A percentile compares a stretch with the other conserved stretches of the same genome.
These are phyloP conservation scores for Drosophila flavopinicola DNA, from an alignment of 2,888 invertebrate species.

Conservation along the genomic window DNA sequence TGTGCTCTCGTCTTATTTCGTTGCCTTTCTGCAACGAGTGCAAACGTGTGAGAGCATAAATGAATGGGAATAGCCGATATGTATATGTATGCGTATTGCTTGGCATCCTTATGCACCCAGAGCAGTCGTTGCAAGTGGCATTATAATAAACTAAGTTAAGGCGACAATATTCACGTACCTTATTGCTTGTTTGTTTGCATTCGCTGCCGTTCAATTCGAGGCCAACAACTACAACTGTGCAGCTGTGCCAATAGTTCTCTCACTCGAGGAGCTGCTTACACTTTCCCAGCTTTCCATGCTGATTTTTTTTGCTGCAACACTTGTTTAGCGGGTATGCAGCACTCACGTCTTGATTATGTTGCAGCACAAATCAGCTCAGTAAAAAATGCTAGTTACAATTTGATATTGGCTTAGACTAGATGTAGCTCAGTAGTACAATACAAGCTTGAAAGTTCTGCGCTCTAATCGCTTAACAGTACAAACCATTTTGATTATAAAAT, in stretches of 20 bases:
- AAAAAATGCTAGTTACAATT: too few relatives aligned
- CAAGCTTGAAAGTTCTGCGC: too few relatives aligned
- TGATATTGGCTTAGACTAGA: too few relatives aligned
- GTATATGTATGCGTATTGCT: constrained; percentile 1
- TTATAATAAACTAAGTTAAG: constrained; percentile 78
- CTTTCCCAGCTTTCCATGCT: constrained; percentile 5
- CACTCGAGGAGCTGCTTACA: constrained; percentile 3
- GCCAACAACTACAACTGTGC: constrained; percentile 6
- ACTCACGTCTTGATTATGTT: constrained; percentile 8
- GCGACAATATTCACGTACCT: constrained; percentile 75
- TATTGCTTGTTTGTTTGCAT: constrained; percentile 77
- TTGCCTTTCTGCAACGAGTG: constrained; percentile 44
- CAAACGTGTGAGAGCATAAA: constrained; percentile 60
- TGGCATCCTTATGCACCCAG: constrained; percentile 3
- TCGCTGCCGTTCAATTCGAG: constrained; percentile 63
- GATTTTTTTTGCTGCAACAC: constrained; percentile 4
- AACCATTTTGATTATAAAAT: too few relatives aligned
- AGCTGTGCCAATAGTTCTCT: constrained; percentile 39
- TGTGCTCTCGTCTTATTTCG: constrained; percentile 65
- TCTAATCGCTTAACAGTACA: too few relatives aligned
- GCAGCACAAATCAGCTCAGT: too few relatives aligned
- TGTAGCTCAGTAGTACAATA: too few relatives aligned
- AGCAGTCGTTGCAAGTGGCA: constrained; percentile 61
- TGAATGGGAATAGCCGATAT: constrained; percentile 61
- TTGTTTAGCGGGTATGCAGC: constrained; percentile 6